A percentile compares a stretch with the other conserved stretches of the same genome.
Conservation (phyloP, 1,140 invertebrate species). For the Drosophila lowei region DNA sequence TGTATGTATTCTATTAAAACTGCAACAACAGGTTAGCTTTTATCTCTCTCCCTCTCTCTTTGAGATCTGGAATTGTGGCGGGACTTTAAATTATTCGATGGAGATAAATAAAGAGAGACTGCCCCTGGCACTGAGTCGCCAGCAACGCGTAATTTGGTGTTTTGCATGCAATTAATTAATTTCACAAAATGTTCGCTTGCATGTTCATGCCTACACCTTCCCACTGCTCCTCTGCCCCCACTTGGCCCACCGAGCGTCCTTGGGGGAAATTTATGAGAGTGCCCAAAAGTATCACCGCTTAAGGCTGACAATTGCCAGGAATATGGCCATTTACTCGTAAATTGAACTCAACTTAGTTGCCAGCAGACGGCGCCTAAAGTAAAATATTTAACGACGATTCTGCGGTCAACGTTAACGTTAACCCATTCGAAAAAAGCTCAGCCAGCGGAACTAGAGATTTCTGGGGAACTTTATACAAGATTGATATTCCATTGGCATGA, state of each 20-base stretch:
- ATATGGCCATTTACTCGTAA: constrained; percentile 18
- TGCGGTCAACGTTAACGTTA: constrained; percentile 2
- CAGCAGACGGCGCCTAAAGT: constrained; percentile 34
- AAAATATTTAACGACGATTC: constrained; percentile 40
- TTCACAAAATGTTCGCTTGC: constrained; percentile 24
- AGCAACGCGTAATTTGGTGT: constrained; percentile 77
- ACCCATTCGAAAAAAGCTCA: background rate
- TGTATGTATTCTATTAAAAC: constrained; percentile 27
- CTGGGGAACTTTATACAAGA: constrained; percentile 44
- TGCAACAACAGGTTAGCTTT: constrained; percentile 37
- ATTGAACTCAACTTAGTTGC: constrained; percentile 16
- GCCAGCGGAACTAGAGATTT: constrained; percentile 13
- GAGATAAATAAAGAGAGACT: constrained; percentile 39
- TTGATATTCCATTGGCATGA: constrained; percentile 62
- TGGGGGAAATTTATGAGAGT: constrained; percentile 4
- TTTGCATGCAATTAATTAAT: constrained; percentile 71
- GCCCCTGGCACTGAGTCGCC: constrained; percentile 25
- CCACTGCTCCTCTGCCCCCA: background rate
- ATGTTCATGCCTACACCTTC: constrained; percentile 1
- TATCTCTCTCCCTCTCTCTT: constrained; percentile 4
- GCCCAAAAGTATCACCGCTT: constrained; percentile 36
- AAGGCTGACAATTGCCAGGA: constrained; percentile 42
- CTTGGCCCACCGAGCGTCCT: background rate
- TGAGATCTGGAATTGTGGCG: constrained; percentile 20
- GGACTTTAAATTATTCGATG: constrained; percentile 41